These are phyloP conservation scores for Onychostruthus taczanowskii DNA, from an alignment of 2,113 vertebrate genomes.

Conservation along the genomic window DNA sequence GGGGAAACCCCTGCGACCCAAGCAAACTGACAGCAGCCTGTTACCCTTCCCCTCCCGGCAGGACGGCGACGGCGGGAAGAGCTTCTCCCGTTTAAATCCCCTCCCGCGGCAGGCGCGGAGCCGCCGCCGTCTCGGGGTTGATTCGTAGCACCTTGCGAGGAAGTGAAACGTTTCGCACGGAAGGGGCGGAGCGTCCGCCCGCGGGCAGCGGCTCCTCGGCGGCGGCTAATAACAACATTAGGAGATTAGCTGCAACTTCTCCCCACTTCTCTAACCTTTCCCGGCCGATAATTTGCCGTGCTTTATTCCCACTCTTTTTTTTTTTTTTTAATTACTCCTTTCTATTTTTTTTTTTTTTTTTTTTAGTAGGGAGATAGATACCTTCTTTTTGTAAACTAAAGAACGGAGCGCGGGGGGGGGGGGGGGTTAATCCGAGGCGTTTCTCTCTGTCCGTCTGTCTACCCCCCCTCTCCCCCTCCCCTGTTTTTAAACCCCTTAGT, in stretches of 20 bases:
- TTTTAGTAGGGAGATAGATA: background rate
- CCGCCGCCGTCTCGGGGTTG: constrained; percentile 82
- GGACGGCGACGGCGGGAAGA: background rate
- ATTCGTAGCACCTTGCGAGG: constrained; percentile 97
- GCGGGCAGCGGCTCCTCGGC: constrained; percentile 50
- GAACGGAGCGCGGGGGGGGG: background rate
- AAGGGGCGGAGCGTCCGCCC: constrained; percentile 89
- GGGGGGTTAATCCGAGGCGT: background rate
- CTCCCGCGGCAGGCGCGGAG: background rate
- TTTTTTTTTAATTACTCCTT: background rate
- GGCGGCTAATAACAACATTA: constrained; percentile 51
- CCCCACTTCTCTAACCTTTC: background rate
- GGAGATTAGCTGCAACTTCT: constrained; percentile 25
- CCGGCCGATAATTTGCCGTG: background rate
- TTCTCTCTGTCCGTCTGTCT: background rate
- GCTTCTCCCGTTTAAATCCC: background rate
- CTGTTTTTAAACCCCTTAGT: background rate
- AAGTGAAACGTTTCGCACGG: constrained; percentile 91
- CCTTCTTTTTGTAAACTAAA: constrained; percentile 17
- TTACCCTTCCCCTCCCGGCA: background rate
- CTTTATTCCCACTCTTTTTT: background rate
- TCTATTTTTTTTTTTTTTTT: no score
- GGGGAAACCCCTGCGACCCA: background rate
- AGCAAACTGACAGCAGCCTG: background rate
- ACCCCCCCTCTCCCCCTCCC: background rate